Evolutionary conservation across 2,797 vertebrate genomes (phyloP), one percentile per base, ranked within the genome.

Genomic region (Petrocephalus sullivani): DNA sequence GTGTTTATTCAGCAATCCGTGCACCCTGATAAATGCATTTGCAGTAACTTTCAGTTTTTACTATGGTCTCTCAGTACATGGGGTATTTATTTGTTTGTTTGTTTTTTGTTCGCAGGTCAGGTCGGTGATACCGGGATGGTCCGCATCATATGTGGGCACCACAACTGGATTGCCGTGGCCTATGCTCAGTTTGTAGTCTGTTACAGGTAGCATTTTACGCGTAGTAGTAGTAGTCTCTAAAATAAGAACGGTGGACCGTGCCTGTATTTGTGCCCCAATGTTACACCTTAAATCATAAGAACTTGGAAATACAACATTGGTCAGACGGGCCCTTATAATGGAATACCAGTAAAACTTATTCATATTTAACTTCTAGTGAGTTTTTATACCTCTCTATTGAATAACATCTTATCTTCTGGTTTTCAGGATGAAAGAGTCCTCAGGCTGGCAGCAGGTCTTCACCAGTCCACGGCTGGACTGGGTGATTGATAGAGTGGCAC

Each of bases 121-220:
- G 85, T 89, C 0, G 93, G 93, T 0, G 97, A 98, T 60, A 92
- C 97, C 0, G 96, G 97, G 10, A 92, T 97, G 95, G 97, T 98
- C 2, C 94, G 97, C 56, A 95, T 98, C 75, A 93, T 98, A 71
- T 97, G 97, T 0, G 97, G 97, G 0, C 97, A 98, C 89, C 96
- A 98, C 91, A 97, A 97, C 95, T 98, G 97, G 97, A 97, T 98
- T 5, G 97, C 97, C 0, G 96, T 98, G 93, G 97, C 95, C 0
- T 98, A 97, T 8, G 92, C 96, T 0, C 97, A 98, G 89, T 98
- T 98, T 89, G 96, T 98, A 0, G 97, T 98, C 87, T 98, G 97
- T 89, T 97, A 97, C 87, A 94, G 96, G 96, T 96, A 89, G 84
- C 87, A 56, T 56, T 9, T 56, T 56, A 8, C 7, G 12, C 1